Base-by-base conservation (phyloP, 2,888 invertebrate species). In the Homarus gammarus region DNA sequence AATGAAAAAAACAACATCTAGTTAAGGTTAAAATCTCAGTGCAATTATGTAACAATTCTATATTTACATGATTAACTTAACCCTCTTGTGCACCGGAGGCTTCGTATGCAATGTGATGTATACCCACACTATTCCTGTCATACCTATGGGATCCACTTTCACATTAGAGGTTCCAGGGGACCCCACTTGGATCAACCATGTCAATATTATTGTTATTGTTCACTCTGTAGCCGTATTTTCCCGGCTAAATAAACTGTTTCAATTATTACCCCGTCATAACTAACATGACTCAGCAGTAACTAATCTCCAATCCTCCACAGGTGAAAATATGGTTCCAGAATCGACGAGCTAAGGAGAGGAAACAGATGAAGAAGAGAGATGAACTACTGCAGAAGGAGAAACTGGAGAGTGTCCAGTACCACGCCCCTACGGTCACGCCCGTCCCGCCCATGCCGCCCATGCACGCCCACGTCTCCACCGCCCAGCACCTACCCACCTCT, bases 241-340 rank as follows among this genome's bases (percentile, higher is more conserved):
- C n/a, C n/a, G n/a, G n/a, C n/a, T n/a, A n/a, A n/a, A n/a, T n/a
- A n/a, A n/a, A n/a, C n/a, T n/a, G n/a, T n/a, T n/a, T n/a, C n/a
- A n/a, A 27, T 27, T 6, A 3, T n/a, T 36, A 33, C 10, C 51
- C 2, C n/a, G 31, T 72, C 49, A 15, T 36, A 15, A 49, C 15
- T 8, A 8, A 31, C n/a, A 56, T 27, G 33, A 12, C 22, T 36
- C 1, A 15, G 6, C 18, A 22, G 15, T 10, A 18, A 18, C 27
- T n/a, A 10, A 1, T 70, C 31, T 56, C 36, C 44, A 70, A n/a
- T n/a, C n/a, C n/a, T n/a, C 38, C 61, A 12, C 81, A 92, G 92
- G 92, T 92, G 31, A 92, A 92, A 73, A 92, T 92, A 38, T 92
- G 92, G 92, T 92, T 92, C 75, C 92, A 92, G 72, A 92, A 92